Base-by-base conservation (phyloP, 92 coral and sea anemone species). In the Desmophyllum pertusum region DNA sequence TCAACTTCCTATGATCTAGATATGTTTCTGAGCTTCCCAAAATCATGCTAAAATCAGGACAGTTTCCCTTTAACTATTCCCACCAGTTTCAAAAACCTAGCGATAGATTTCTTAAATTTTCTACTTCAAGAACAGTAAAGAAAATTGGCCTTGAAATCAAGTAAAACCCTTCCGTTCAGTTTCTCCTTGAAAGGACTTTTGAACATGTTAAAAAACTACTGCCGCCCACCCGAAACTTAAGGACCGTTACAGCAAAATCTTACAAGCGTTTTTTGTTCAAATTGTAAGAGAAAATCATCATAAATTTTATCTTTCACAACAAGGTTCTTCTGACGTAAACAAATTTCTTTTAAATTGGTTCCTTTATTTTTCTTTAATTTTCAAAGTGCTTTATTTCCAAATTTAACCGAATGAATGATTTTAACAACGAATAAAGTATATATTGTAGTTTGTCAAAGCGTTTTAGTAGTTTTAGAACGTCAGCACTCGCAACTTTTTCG, bases 251-350 rank as follows among this genome's bases (percentile, higher is more conserved):
- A 10, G 51, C 1, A 21, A 48, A 13, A 13, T 5, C 53, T 48
- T 14, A 17, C 53, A 48, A 48, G 17, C 13, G 53, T 13, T 17
- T 13, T 13, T 17, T 48, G 13, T 13, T 3, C 13, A 21, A 48
- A 48, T 13, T 1, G 19, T 48, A 3, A 0, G 17, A 48, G 21
- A 48, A 17, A 48, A 21, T 14, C 53, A 48, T 21, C 13, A 21
- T 17, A 1, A 51, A 3, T 17, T 51, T 18, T 51, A 51, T 0
- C 55, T 53, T 53, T 43, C 48, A 23, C 19, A 53, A 53, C 61
- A 53, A 53, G 61, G 61, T 53, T 53, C 21, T 53, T 53, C 61
- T 53, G 61, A 53, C 61, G 61, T 53, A 53, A 53, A 53, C 61
- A 53, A 53, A 1, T 21, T 21, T 53, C 61, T 19, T 23, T 53